Percentiles rank a stretch among this genome's conserved stretches.
These are phyloP conservation scores for Arge pagana DNA, from an alignment of 2,888 invertebrate genomes.

Conservation along the genomic window DNA sequence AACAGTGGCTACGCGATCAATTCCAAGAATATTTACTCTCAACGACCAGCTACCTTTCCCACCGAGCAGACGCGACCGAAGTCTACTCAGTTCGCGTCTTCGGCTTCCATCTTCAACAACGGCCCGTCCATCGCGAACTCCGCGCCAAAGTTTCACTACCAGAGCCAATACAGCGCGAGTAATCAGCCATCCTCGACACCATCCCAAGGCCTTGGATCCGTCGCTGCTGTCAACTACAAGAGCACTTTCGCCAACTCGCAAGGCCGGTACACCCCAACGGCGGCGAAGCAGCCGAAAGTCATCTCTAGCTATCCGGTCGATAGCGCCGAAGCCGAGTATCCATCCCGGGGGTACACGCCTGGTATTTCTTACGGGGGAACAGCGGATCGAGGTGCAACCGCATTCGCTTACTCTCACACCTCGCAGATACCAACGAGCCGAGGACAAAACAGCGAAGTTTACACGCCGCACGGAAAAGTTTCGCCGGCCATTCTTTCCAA, in stretches of 20 bases:
- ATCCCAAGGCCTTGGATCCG: neutral
- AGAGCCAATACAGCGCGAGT: constrained; percentile 29
- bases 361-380: neutral
- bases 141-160: constrained; percentile 26
- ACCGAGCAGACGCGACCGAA: constrained; percentile 24
- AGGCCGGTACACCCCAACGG: too few species aligned
- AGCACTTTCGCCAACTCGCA: too few species aligned
- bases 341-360: constrained; percentile 25
- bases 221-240: neutral
- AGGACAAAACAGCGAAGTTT: constrained; percentile 19
- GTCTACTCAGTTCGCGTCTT: constrained; percentile 39
- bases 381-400: constrained; percentile 20
- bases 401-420: constrained; percentile 18
- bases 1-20: constrained; percentile 32
- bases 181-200: neutral
- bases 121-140: constrained; percentile 11
- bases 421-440: neutral
- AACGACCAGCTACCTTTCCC: constrained; percentile 52
- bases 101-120: constrained; percentile 26
- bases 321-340: constrained; percentile 46
- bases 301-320: constrained; percentile 42
- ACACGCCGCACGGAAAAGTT: constrained; percentile 32
- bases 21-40: constrained; percentile 42
- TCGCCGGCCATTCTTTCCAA: constrained; percentile 32
- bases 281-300: neutral